These are phyloP conservation scores for Maccullochella peelii DNA, from an alignment of 2,113 vertebrate species.

Conservation along the genomic window DNA sequence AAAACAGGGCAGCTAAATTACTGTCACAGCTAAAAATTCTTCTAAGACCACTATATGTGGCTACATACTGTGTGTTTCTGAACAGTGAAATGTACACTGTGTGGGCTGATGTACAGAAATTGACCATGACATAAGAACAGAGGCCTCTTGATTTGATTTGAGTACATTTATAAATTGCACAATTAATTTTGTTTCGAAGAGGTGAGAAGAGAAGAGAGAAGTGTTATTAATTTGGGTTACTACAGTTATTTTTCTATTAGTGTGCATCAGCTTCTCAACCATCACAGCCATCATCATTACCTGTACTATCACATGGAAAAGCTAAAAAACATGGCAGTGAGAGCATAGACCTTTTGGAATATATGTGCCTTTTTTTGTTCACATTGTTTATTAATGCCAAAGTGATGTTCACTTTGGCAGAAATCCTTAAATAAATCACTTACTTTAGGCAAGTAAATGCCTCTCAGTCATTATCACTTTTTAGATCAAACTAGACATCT, in stretches of 20 bases:
- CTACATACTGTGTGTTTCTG: constrained; percentile 27
- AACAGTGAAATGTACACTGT: constrained; percentile 19
- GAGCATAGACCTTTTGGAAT: not conserved
- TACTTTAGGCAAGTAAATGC: not conserved
- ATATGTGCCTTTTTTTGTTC: not conserved
- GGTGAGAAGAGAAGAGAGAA: constrained; percentile 17
- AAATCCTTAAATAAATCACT: constrained; percentile 3
- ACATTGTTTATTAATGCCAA: not conserved
- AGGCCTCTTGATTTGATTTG: constrained; percentile 45
- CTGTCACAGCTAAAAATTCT: not conserved
- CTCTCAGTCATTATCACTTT: not conserved
- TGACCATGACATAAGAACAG: constrained; percentile 31
- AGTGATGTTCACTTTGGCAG: constrained; percentile 18
- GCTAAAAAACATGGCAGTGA: not conserved
- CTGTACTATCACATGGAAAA: constrained; percentile 7
- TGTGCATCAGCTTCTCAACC: constrained; percentile 9
- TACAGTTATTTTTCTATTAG: not conserved
- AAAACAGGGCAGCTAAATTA: constrained; percentile 21
- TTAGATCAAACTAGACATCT: not conserved
- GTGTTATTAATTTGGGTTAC: not conserved
- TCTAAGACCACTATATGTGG: not conserved
- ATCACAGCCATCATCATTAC: not conserved
- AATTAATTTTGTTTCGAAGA: constrained; percentile 17
- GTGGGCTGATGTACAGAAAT: constrained; percentile 45
- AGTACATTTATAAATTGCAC: constrained; percentile 37